Base-by-base conservation (phyloP, 2,888 invertebrate species). In the Hydriomena furcata region DNA sequence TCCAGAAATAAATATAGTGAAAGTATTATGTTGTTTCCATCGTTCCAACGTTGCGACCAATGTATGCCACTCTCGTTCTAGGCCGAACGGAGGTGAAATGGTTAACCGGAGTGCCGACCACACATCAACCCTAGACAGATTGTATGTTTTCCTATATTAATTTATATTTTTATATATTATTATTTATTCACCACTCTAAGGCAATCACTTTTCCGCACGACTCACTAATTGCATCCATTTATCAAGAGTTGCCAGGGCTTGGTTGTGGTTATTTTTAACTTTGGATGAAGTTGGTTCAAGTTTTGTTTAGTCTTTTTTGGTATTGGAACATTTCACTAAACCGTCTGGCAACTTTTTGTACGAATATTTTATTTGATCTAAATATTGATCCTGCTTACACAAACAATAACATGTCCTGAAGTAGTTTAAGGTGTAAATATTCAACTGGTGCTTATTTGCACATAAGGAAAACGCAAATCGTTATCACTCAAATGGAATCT, bases 61-160 rank as follows among this genome's bases (percentile, higher is more conserved):
- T 60, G 74, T 72, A 75, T 63, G 35, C 38, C 23, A 83, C 73
- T 87, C 83, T 87, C 76, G 68, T 89, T 89, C 82, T 88, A 89
- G 89, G 87, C 89, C 89, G 71, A 87, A 81, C 68, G 89, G 87
- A 79, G 88, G 87, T 66, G 89, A 89, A 77, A 84, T 89, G 86
- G 84, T 87, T 73, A 89, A 82, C 87, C 85, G 89, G 82, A 84
- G 79, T 81, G 84, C 85, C 58, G 89, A 90, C 76, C 87, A 89
- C 81, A 85, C 88, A 65, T 86, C 89, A 69, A 89, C 87, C 65
- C 85, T 89, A 77, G 89, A 89, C 88, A 71, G 89, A 89, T 85
- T 89, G 89, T 89, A 89, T 74, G 89, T 89, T 87, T 79, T 74
- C 66, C 70, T 68, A 66, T 70, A 68, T 64, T 66, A 66, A 72